Evolutionary conservation across 2,797 vertebrate genomes (phyloP), one percentile per base, ranked within the genome.

Genomic region (Vespertilio murinus): DNA sequence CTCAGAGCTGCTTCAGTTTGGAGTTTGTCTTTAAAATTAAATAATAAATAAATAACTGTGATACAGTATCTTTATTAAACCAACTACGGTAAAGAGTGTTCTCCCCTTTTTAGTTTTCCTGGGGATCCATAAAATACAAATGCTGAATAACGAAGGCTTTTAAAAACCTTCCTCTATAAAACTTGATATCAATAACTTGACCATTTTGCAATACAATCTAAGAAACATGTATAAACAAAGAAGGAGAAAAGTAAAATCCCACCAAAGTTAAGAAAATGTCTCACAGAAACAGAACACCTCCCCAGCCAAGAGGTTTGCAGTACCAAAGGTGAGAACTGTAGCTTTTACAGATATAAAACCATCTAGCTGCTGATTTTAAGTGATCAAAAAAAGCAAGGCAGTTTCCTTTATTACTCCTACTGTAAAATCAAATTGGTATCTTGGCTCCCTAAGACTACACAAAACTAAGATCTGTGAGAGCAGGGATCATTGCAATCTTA

Each of bases 1-100:
- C 84, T 95, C 93, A 95, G 65, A 97, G 80, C 80, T 64, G 92
- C 83, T 96, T 96, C 88, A 75, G 92, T 95, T 92, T 95, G 90
- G 95, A 96, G 91, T 88, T 95, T 82, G 59, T 91, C 88, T 96
- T 91, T 92, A 94, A 94, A 94, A 95, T 97, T 96, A 96, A 97
- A 97, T 97, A 97, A 96, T 96, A 97, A 97, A 97, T 97, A 96
- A 96, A 94, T 97, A 96, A 96, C n/a, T 73, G 82, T 89, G 71
- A 91, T 86, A 92, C 20, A 69, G 78, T 93, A 93, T 89, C 54
- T 91, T 92, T 87, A 89, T 79, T 54, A 96, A 73, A 7, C 71
- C 84, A 96, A 88, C 93, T 92, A 91, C 61, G 52, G 54, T 92
- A 92, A 93, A 85, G 65, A 93, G 49, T 90, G 56, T 17, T 91